Base-by-base conservation (phyloP, 2,797 vertebrate genomes). In the Menidia menidia region DNA sequence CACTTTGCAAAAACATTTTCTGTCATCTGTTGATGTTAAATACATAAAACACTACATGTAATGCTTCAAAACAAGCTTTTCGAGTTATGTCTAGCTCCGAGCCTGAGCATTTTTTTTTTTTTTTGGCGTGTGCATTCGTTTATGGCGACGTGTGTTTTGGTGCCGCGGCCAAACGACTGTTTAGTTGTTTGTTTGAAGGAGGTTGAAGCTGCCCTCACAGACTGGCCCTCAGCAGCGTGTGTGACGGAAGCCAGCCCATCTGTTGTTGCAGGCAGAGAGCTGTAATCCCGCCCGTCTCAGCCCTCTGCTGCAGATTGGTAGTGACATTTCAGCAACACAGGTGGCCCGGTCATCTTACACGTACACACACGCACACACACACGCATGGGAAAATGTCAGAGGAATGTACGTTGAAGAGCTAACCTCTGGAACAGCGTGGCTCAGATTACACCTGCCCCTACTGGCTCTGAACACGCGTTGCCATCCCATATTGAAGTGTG, bases 221-320 rank as follows among this genome's bases (percentile, higher is more conserved):
- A 78, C 74, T 74, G 79, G 89, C 75, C 84, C 81, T 84, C 81
- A 75, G 84, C 77, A 66, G 65, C 72, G 59, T 70, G 75, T 83
- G 16, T 77, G 76, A 77, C 64, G 60, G 84, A 87, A 82, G 87
- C 82, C 74, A 74, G 78, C 45, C 91, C 91, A 91, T 91, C 90
- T 91, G 91, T 86, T 84, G 43, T 66, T 83, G 69, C 73, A 60
- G 81, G 77, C 82, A 78, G 56, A 68, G 82, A 80, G 74, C 87
- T 68, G 75, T 86, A 82, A 87, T 87, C 84, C 73, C 33, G 65
- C 71, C 67, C 57, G 55, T 64, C 9, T 77, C 60, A 62, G 77
- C 69, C 67, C 64, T 77, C 43, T 44, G 74, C 62, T 32, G 50
- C 75, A 75, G 68, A 79, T 82, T 79, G 77, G 73, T 65, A 64